phyloP scores from a whole-genome alignment of 2,888 invertebrate species.

The Merodon equestris region DNA sequence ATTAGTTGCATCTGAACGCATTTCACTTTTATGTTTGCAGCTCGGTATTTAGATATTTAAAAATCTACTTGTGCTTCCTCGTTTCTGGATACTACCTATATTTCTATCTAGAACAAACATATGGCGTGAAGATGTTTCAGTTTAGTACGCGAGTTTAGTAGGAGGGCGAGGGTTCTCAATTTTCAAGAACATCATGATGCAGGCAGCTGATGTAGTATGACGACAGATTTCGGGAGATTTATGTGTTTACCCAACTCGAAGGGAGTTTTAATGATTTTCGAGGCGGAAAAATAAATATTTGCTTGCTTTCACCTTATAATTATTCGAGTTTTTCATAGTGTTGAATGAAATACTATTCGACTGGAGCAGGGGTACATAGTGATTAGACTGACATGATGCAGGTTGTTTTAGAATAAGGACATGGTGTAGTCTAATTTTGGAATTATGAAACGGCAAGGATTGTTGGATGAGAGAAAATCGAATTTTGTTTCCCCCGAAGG shows the following conservation, averaged over 20 bases:
- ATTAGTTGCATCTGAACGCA: slow-evolving; percentile 64
- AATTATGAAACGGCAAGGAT: too few species aligned
- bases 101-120: slow-evolving; percentile 48
- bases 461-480: too few species aligned
- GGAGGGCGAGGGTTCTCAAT: neutral
- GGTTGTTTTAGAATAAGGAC: too few species aligned
- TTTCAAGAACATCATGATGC: slow-evolving; percentile 31
- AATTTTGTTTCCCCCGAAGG: too few species aligned
- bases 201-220: slow-evolving; percentile 45
- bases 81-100: slow-evolving; percentile 3
- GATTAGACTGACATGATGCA: too few species aligned
- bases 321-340: slow-evolving; percentile 29
- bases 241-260: slow-evolving; percentile 31
- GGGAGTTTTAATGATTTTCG: slow-evolving; percentile 42
- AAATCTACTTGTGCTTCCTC: slow-evolving; percentile 30
- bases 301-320: slow-evolving; percentile 38
- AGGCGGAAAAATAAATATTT: slow-evolving; percentile 22
- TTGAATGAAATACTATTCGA: slow-evolving; percentile 4
- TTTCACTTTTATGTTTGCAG: slow-evolving; percentile 61
- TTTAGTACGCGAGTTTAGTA: neutral
- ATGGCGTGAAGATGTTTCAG: slow-evolving; percentile 53
- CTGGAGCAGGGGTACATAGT: neutral
- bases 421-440: too few species aligned
- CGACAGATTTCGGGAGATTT: slow-evolving; percentile 42
- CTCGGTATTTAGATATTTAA: slow-evolving; percentile 22